phyloP scores from a whole-genome alignment of 2,888 invertebrate species.

The Belgica antarctica region DNA sequence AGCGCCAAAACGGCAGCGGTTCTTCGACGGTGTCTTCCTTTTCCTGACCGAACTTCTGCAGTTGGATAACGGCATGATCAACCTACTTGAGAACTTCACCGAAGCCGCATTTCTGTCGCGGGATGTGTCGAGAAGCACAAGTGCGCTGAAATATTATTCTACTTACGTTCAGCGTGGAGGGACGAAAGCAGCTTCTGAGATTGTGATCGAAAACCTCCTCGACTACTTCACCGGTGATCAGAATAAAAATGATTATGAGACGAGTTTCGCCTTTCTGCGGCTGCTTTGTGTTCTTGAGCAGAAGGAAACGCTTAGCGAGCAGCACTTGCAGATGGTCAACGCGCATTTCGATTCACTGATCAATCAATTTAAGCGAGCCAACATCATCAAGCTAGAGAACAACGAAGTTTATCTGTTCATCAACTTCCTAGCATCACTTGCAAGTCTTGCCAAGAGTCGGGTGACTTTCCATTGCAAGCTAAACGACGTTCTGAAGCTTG shows the following conservation, averaged over 20 bases:
- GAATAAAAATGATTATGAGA: not conserved
- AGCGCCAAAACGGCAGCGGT: not conserved
- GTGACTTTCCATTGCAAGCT: not conserved
- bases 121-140: too few relatives aligned
- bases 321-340: not conserved
- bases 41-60: not conserved
- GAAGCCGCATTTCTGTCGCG: not conserved
- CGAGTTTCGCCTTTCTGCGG: not conserved
- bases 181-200: constrained; percentile 3
- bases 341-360: not conserved
- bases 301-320: not conserved
- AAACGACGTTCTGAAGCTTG: not conserved
- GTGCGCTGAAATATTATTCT: too few relatives aligned
- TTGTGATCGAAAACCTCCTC: not conserved
- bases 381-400: not conserved
- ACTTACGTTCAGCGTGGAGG: too few relatives aligned
- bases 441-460: not conserved
- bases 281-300: not conserved
- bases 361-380: not conserved
- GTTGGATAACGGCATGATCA: not conserved
- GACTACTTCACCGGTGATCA: not conserved
- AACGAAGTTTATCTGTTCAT: not conserved
- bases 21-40: not conserved
- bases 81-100: not conserved
- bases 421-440: not conserved